Conservation (phyloP, 2,113 vertebrate species). For the Pygoscelis antarcticus region DNA sequence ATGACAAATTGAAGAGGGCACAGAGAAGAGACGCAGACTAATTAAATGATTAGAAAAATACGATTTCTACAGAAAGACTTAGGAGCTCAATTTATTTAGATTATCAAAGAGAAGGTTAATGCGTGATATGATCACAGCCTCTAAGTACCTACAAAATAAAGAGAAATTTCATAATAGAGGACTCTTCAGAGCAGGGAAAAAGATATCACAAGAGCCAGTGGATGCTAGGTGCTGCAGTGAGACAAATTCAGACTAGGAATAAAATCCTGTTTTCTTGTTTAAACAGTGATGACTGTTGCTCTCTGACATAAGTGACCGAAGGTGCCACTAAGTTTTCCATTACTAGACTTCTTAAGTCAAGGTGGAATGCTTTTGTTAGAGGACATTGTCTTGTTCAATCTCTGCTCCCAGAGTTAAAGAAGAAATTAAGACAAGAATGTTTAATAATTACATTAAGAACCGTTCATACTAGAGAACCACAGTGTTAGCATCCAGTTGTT, state of each 20-base stretch:
- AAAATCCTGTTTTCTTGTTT: not conserved
- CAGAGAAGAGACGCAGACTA: not conserved
- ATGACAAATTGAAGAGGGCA: not conserved
- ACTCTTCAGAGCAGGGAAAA: not conserved
- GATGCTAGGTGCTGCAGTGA: not conserved
- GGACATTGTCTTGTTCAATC: not conserved
- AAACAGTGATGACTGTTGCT: not conserved
- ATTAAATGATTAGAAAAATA: constrained; percentile 45
- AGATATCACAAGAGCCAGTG: not conserved
- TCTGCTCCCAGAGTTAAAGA: not conserved
- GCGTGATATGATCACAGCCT: not conserved
- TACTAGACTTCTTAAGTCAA: not conserved
- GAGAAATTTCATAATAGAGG: not conserved
- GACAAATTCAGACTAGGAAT: not conserved
- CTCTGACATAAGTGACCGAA: not conserved
- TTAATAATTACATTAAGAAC: not conserved
- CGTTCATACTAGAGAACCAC: not conserved
- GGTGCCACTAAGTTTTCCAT: not conserved
- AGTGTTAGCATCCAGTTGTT: not conserved
- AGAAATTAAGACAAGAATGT: not conserved
- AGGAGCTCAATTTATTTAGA: constrained; percentile 27
- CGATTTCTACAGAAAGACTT: not conserved
- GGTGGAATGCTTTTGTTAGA: not conserved
- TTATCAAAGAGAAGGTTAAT: constrained; percentile 32
- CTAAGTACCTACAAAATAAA: not conserved